Evolutionary conservation across 2,113 vertebrate genomes (phyloP).

Genomic region (Pseudois nayaur): DNA sequence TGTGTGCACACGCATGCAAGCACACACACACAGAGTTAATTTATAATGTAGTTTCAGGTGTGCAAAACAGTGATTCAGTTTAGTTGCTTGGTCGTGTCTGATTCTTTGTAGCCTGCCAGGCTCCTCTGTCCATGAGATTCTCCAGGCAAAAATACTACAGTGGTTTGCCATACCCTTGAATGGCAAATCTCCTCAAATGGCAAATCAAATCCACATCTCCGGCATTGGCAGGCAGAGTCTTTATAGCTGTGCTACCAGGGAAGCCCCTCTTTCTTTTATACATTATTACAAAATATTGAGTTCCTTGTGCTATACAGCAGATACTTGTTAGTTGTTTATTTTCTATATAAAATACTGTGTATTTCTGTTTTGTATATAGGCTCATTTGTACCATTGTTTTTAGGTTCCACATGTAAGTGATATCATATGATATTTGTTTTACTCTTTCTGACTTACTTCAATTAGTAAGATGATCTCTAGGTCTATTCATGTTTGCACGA

Average conservation of each 20-base stretch:
- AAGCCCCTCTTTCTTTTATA: background rate
- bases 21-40: no score
- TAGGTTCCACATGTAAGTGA: background rate
- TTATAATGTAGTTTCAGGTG: no score
- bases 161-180: no score
- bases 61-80: no score
- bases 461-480: background rate
- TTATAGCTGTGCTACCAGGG: background rate
- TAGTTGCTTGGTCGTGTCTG: no score
- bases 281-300: background rate
- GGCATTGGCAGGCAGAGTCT: background rate
- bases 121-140: background rate
- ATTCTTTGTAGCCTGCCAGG: background rate
- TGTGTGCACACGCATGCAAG: fast-evolving
- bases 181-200: no score
- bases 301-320: background rate
- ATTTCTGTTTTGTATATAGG: background rate
- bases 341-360: background rate
- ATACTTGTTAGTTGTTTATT: background rate
- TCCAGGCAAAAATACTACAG: background rate
- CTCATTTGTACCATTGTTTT: background rate
- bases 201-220: background rate
- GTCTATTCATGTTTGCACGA: background rate
- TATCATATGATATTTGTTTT: background rate
- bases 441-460: background rate